These are phyloP conservation scores for Dynastes hyllus DNA, from an alignment of 2,888 invertebrate genomes.

Conservation along the genomic window DNA sequence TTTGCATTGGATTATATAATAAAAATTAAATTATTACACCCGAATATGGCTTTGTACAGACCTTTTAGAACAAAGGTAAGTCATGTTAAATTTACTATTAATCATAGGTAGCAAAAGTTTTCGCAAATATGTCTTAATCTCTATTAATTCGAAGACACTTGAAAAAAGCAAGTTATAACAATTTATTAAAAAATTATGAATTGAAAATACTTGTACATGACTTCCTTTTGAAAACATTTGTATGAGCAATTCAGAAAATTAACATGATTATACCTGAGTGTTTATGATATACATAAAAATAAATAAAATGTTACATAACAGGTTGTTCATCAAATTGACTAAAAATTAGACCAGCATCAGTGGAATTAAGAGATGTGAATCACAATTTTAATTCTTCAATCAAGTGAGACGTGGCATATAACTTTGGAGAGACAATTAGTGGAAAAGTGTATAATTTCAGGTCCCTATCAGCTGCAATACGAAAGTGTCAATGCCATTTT, in stretches of 20 bases:
- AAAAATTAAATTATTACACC: no score
- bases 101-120: not conserved
- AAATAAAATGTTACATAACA: constrained; percentile 41
- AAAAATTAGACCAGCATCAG: constrained; percentile 53
- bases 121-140: not conserved
- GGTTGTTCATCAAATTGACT: constrained; percentile 49
- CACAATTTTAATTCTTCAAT: constrained; percentile 44
- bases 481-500: constrained; percentile 46
- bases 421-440: constrained; percentile 45
- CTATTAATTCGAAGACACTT: not conserved
- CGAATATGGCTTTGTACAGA: constrained; percentile 11
- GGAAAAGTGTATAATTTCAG: constrained; percentile 46
- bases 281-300: constrained; percentile 50
- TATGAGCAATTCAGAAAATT: constrained; percentile 52
- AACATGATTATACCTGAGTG: constrained; percentile 55
- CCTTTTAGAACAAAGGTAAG: not conserved
- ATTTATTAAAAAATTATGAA: not conserved
- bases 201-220: not conserved
- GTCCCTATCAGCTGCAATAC: constrained; percentile 50
- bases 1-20: no score
- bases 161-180: not conserved
- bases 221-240: constrained; percentile 24
- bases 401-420: constrained; percentile 42
- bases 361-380: constrained; percentile 49
- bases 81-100: constrained; percentile 15